Evolutionary conservation across 2,888 invertebrate genomes (phyloP).

Genomic region (Orthonychiurus folsomi): DNA sequence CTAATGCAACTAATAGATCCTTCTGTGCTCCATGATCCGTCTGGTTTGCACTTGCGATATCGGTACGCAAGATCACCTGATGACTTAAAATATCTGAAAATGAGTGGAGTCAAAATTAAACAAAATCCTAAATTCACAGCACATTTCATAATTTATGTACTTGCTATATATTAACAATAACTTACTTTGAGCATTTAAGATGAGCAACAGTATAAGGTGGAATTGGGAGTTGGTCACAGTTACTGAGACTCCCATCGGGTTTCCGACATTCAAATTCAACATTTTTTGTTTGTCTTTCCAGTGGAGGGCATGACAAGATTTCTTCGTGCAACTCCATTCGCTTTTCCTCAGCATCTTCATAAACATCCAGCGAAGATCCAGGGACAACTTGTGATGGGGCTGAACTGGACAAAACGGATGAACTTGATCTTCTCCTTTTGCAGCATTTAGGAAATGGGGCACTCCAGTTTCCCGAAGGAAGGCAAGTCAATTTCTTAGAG

Average conservation of each 20-base stretch:
- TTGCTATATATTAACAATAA: not conserved
- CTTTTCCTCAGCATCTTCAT: constrained; percentile 16
- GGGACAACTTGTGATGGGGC: not conserved
- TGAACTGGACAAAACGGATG: not conserved
- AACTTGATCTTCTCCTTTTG: not conserved
- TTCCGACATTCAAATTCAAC: constrained; percentile 23
- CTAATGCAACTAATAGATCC: constrained; percentile 22
- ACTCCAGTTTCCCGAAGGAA: constrained; percentile 20
- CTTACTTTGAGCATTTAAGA: constrained; percentile 10
- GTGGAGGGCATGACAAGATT: constrained; percentile 17
- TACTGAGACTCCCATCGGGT: constrained; percentile 17
- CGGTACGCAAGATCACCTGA: constrained; percentile 23
- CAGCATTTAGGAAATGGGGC: constrained; percentile 21
- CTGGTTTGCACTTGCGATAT: constrained; percentile 27
- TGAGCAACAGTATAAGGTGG: constrained; percentile 24
- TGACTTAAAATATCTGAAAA: constrained; percentile 24
- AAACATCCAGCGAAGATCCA: constrained; percentile 14
- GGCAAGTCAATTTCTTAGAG: constrained; percentile 11
- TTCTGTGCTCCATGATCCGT: constrained; percentile 25
- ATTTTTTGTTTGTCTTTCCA: constrained; percentile 18
- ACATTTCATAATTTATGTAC: too few species aligned
- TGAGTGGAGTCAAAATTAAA: too few species aligned
- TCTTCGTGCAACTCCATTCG: constrained; percentile 12
- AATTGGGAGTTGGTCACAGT: constrained; percentile 19
- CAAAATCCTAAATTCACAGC: too few species aligned